These are phyloP conservation scores for Orchesella flavescens DNA, from an alignment of 2,888 invertebrate species.

Conservation along the genomic window DNA sequence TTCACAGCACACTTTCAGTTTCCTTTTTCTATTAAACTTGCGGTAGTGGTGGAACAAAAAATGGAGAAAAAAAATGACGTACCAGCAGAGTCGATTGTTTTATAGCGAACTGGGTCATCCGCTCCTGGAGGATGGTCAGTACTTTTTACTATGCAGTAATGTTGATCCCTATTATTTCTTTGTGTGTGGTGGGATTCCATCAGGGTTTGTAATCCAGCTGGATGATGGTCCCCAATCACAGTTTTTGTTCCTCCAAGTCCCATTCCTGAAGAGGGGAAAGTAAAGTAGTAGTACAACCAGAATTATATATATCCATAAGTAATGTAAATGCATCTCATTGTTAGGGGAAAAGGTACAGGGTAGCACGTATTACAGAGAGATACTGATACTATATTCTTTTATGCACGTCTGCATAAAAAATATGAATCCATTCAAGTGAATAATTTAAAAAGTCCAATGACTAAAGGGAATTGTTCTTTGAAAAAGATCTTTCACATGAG, in stretches of 20 bases:
- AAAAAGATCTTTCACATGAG: no score
- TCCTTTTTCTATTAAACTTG: background rate
- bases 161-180: constrained; percentile 65
- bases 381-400: no score
- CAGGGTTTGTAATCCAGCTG: constrained; percentile 57
- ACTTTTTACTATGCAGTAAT: constrained; percentile 69
- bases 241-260: constrained; percentile 69
- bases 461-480: no score
- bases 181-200: constrained; percentile 66
- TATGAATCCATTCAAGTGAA: background rate
- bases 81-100: constrained; percentile 66
- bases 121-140: constrained; percentile 60
- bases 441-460: background rate
- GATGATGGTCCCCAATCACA: constrained; percentile 70
- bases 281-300: background rate
- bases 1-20: background rate
- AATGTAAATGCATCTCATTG: background rate
- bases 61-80: constrained; percentile 13
- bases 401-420: background rate
- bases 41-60: background rate
- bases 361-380: background rate
- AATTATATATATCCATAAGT: background rate
- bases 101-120: constrained; percentile 63
- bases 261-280: constrained; percentile 61
- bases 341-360: background rate